A percentile compares a stretch with the other conserved stretches of the same genome.
phyloP scores from a whole-genome alignment of 2,113 vertebrate genomes.

The Centrocercus urophasianus region DNA sequence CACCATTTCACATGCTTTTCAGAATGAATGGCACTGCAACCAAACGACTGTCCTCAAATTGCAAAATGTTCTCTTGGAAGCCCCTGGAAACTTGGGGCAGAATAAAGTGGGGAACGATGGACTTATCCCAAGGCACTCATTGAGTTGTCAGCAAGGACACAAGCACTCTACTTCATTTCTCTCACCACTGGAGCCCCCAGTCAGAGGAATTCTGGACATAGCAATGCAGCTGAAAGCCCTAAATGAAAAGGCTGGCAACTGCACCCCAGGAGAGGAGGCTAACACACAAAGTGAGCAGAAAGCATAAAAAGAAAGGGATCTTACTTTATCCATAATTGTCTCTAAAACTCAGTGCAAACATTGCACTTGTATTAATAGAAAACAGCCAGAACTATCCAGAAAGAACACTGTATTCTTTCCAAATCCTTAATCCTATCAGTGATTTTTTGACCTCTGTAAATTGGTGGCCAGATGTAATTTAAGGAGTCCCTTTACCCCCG shows the following conservation, averaged over 20 bases:
- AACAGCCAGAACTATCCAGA: constrained; percentile 29
- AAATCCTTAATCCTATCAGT: constrained; percentile 56
- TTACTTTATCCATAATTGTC: background rate
- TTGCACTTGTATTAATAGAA: background rate
- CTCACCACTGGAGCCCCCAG: background rate
- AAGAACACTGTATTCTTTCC: constrained; percentile 29
- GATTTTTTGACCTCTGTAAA: constrained; percentile 47
- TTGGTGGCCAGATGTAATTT: constrained; percentile 44
- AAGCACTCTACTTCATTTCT: background rate
- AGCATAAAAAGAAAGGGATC: background rate
- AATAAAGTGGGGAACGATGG: background rate
- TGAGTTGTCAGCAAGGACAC: background rate
- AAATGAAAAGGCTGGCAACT: background rate
- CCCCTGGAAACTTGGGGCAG: background rate
- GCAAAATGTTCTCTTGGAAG: background rate
- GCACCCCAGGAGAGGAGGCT: background rate
- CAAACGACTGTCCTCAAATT: background rate
- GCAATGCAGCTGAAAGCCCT: background rate
- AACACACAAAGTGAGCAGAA: background rate
- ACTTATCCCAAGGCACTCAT: background rate
- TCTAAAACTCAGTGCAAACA: background rate
- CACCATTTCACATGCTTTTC: background rate
- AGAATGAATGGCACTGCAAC: rapidly evolving
- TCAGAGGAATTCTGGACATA: background rate
- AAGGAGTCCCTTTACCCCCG: constrained; percentile 28